Conservation (phyloP, 2,797 vertebrate genomes). For the Danio kyathit region DNA sequence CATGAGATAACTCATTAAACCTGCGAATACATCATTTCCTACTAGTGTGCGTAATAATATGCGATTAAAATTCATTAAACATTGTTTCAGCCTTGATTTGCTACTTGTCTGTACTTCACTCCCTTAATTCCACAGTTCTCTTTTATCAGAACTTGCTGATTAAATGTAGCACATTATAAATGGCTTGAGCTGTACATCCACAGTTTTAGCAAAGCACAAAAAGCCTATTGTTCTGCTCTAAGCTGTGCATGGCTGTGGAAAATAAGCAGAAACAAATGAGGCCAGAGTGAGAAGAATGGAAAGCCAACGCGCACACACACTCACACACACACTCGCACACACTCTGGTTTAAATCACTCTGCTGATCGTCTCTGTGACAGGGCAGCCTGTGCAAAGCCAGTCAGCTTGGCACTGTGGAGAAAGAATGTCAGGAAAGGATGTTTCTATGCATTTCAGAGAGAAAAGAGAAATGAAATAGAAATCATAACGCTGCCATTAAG, state of each 20-base stretch:
- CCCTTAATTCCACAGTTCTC: background rate
- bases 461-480: slow-evolving; percentile 7
- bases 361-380: slow-evolving; percentile 35
- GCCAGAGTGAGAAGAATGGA: slow-evolving; percentile 45
- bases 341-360: slow-evolving; percentile 47
- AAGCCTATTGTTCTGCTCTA: slow-evolving; percentile 53
- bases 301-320: slow-evolving; percentile 4
- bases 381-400: slow-evolving; percentile 9
- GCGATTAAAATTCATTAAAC: background rate
- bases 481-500: slow-evolving; percentile 5
- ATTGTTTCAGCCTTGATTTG: background rate
- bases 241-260: slow-evolving; percentile 23
- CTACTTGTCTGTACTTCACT: background rate
- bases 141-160: slow-evolving; percentile 22
- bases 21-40: background rate
- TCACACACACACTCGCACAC: too few species aligned
- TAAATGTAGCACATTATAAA: slow-evolving; percentile 13
- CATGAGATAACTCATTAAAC: background rate
- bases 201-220: slow-evolving; percentile 48
- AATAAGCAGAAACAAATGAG: slow-evolving; percentile 52
- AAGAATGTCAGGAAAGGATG: slow-evolving; percentile 27
- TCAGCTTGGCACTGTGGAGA: slow-evolving; percentile 27
- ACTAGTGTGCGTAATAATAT: background rate
- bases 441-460: slow-evolving; percentile 22
- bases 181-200: slow-evolving; percentile 1